These are phyloP conservation scores for Aphidoletes aphidimyza DNA, from an alignment of 2,888 invertebrate genomes.

Conservation along the genomic window DNA sequence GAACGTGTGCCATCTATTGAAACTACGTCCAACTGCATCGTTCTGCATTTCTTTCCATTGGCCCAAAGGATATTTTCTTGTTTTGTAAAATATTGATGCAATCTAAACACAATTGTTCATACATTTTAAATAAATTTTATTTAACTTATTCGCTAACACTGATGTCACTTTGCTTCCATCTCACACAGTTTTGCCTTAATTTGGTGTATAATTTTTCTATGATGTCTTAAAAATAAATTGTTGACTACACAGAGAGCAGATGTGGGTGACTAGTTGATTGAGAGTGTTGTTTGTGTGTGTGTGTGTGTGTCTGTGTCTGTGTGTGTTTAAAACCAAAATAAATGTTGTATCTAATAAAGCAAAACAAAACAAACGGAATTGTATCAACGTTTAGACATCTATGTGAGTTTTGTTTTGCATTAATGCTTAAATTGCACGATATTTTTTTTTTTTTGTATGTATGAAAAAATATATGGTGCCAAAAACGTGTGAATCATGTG, in stretches of 20 bases:
- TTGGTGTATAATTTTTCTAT: conserved; percentile 46
- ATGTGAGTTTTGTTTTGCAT: not conserved
- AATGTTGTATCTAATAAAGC: not conserved
- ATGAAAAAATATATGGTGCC: too few relatives aligned
- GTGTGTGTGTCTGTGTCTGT: not conserved
- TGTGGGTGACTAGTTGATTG: not conserved
- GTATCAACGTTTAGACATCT: not conserved
- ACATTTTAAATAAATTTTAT: conserved; percentile 48
- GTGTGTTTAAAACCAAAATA: not conserved
- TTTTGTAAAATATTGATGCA: too few relatives aligned
- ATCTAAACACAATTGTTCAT: not conserved
- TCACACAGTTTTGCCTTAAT: not conserved
- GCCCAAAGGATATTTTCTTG: too few relatives aligned
- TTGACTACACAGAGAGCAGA: not conserved
- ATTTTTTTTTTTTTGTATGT: not conserved
- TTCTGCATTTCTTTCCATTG: too few relatives aligned
- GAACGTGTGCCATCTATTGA: too few relatives aligned
- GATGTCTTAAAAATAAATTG: conserved; percentile 11
- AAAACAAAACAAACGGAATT: not conserved
- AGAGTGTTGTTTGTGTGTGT: not conserved
- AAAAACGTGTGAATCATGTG: too few relatives aligned
- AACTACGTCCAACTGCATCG: too few relatives aligned
- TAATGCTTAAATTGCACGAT: not conserved
- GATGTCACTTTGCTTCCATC: conserved; percentile 1
- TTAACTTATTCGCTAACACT: conserved; percentile 41